Evolutionary conservation across 2,888 invertebrate genomes (phyloP).

Genomic region (Cephus spinipes): DNA sequence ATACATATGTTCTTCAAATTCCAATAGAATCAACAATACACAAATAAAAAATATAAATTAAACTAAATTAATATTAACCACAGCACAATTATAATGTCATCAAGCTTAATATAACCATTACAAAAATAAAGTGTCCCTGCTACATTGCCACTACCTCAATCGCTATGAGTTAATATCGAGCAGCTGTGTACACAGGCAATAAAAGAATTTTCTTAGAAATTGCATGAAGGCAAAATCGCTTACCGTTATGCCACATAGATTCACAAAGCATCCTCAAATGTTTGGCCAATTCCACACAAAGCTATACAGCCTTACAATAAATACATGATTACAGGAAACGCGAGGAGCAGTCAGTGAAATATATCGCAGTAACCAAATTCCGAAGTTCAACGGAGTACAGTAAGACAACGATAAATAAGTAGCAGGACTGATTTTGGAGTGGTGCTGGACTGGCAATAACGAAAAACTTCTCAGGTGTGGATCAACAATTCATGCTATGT

Average conservation of each 20-base stretch:
- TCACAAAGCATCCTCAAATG: not conserved
- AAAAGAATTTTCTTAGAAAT: not conserved
- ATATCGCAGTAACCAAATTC: not conserved
- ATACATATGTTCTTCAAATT: not conserved
- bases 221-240: not conserved
- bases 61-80: not conserved
- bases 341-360: not conserved
- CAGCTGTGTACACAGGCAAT: not conserved
- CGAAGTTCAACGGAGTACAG: not conserved
- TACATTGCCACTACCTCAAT: not conserved
- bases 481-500: not conserved
- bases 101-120: not conserved
- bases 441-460: not conserved
- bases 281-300: not conserved
- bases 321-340: not conserved
- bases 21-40: not conserved
- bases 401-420: not conserved
- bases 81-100: not conserved
- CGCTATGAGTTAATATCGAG: not conserved
- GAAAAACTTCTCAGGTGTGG: not conserved
- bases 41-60: conserved; percentile 3
- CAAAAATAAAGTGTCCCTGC: not conserved
- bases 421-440: not conserved
- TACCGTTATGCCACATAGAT: not conserved
- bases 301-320: not conserved